Base-by-base conservation (phyloP, 2,888 invertebrate genomes). In the Halictus ligatus region DNA sequence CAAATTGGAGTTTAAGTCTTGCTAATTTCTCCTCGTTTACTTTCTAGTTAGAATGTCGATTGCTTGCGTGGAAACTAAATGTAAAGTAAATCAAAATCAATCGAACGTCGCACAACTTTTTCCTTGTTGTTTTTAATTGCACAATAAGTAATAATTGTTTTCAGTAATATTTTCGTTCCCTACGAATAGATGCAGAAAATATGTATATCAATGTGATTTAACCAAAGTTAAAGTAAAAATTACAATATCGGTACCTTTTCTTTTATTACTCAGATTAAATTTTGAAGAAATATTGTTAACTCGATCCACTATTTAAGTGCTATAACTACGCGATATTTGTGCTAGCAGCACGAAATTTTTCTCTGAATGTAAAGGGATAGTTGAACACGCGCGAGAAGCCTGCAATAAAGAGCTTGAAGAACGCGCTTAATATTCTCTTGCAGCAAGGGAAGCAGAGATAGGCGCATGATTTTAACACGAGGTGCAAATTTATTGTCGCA, bases 401-500 rank as follows among this genome's bases (percentile, higher is more conserved):
- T 73, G 35, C 43, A 60, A n/a, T 21, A 25, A 72, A 78, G 72
- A 78, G 25, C 58, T n/a, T 10, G 46, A 13, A 54, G 74, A 60
- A 71, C 84, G 18, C 54, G 75, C 79, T 77, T 79, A 79, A 86
- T 80, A 78, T 80, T 86, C 77, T 21, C 48, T 71, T 72, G 46
- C 21, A 78, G 48, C 54, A 21, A 54, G 48, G 78, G 74, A 25
- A 71, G 75, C 76, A 48, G 54, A 81, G 87, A 86, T 83, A 86
- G 75, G 73, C 40, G 69, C 71, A 72, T 84, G 87, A 84, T 84
- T 88, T 84, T 81, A 87, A 84, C 87, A 78, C 87, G 87, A 87
- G 87, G 78, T 84, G 81, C 83, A 81, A 89, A 89, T 86, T 86
- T 90, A 84, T 88, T 88, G 86, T 89, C 84, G 88, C 89, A 69